A percentile compares a stretch with the other conserved stretches of the same genome.
phyloP scores from a whole-genome alignment of 2,888 invertebrate species.

The Xiphydria camelus region DNA sequence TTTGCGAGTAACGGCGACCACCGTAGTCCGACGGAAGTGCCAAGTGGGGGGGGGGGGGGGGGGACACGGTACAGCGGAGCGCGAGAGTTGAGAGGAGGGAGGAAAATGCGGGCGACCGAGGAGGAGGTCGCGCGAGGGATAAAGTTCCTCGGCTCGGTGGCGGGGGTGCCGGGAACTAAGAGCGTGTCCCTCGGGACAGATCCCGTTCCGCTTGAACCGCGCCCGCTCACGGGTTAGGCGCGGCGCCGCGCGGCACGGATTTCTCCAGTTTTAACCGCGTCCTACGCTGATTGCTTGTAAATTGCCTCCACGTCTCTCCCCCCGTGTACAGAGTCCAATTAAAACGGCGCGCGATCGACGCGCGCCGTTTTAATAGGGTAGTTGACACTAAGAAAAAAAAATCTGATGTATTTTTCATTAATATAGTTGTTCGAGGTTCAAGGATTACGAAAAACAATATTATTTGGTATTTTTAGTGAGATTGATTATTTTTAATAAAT shows the following conservation, averaged over 20 bases:
- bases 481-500: too few relatives aligned
- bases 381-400: too few relatives aligned
- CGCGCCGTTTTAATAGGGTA: too few relatives aligned
- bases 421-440: too few relatives aligned
- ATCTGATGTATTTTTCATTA: too few relatives aligned
- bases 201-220: conserved; percentile 40
- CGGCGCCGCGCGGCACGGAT: conserved; percentile 28
- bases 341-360: not conserved
- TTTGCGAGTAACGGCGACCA: conserved; percentile 44
- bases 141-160: conserved; percentile 36
- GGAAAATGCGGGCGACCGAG: conserved; percentile 2
- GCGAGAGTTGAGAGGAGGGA: not conserved
- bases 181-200: conserved; percentile 43
- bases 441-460: too few relatives aligned
- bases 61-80: not conserved
- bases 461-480: too few relatives aligned
- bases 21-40: conserved; percentile 46
- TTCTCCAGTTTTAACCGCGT: conserved; percentile 42
- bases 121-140: conserved; percentile 16
- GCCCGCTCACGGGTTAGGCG: conserved; percentile 43
- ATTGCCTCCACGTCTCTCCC: conserved; percentile 12
- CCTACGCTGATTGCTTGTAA: conserved; percentile 45
- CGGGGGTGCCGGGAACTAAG: too few relatives aligned
- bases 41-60: conserved; percentile 32
- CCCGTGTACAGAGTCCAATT: conserved; percentile 1